Conservation (phyloP, 1,140 invertebrate species). For the Zaprionus nigranus region DNA sequence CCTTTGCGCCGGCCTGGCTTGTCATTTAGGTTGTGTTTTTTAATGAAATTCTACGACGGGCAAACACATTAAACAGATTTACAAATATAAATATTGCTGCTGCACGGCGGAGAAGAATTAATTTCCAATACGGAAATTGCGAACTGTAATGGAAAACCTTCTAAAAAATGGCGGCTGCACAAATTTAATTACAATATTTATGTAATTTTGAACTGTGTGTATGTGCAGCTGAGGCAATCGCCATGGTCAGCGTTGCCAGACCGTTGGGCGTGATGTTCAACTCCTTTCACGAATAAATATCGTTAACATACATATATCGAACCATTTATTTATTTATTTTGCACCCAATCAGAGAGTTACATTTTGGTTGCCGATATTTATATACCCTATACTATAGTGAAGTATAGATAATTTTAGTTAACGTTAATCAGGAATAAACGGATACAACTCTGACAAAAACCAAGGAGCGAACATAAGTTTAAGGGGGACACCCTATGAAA, state of each 20-base stretch:
- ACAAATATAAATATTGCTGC: slow-evolving; percentile 60
- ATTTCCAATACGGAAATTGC: slow-evolving; percentile 73
- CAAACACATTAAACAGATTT: slow-evolving; percentile 72
- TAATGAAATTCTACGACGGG: slow-evolving; percentile 61
- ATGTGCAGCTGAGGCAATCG: background rate
- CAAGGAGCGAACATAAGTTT: slow-evolving; percentile 8
- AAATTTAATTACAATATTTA: slow-evolving; percentile 21
- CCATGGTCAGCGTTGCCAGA: background rate
- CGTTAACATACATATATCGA: background rate
- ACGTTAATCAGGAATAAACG: too few relatives aligned
- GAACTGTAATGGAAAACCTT: slow-evolving; percentile 62
- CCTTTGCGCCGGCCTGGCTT: slow-evolving; percentile 12
- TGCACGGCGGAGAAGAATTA: slow-evolving; percentile 48
- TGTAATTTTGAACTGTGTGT: background rate
- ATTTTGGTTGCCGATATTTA: background rate
- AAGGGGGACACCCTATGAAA: slow-evolving; percentile 6
- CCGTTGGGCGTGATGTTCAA: background rate
- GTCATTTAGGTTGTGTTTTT: slow-evolving; percentile 46
- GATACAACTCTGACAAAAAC: background rate
- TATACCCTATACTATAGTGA: background rate
- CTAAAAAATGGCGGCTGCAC: slow-evolving; percentile 25
- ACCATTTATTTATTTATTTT: background rate
- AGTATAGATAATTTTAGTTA: too few relatives aligned
- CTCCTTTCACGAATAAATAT: background rate
- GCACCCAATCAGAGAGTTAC: background rate